These are phyloP conservation scores for Sebastes nivosus DNA, from an alignment of 2,797 vertebrate species.

Conservation along the genomic window DNA sequence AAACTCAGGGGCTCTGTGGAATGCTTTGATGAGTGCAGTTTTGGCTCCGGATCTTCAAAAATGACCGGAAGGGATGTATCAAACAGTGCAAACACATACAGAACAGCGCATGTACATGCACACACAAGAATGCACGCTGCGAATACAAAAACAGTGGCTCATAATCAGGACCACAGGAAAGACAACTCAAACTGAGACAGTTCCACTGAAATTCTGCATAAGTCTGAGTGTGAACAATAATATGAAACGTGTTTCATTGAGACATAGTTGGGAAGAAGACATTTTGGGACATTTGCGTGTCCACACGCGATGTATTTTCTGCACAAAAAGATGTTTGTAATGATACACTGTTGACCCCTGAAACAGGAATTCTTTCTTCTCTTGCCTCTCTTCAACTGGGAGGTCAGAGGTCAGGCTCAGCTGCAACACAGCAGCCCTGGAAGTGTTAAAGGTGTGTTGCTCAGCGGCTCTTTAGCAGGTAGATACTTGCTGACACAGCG, in stretches of 20 bases:
- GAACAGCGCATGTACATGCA: neutral
- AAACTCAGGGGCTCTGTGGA: neutral
- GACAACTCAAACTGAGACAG: neutral
- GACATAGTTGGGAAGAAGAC: neutral
- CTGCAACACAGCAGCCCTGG: neutral
- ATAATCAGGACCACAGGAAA: neutral
- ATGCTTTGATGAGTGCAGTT: conserved; percentile 20
- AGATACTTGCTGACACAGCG: neutral
- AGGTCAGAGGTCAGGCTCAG: conserved; percentile 27
- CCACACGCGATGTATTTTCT: neutral
- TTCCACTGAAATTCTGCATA: conserved; percentile 38
- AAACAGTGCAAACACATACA: conserved; percentile 8
- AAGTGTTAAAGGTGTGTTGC: neutral
- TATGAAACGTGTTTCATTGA: conserved; percentile 41
- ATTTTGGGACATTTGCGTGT: neutral
- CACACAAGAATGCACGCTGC: neutral
- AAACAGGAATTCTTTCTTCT: neutral
- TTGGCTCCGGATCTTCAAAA: neutral
- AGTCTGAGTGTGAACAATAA: conserved; percentile 26
- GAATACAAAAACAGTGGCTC: neutral
- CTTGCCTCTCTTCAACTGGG: neutral
- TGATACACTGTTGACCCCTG: neutral
- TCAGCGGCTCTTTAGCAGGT: conserved; percentile 22
- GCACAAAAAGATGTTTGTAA: neutral
- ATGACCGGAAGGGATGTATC: conserved; percentile 34